A percentile compares a stretch with the other conserved stretches of the same genome.
Evolutionary conservation across 1,140 invertebrate species (phyloP).

Genomic region (Halesus radiatus): DNA sequence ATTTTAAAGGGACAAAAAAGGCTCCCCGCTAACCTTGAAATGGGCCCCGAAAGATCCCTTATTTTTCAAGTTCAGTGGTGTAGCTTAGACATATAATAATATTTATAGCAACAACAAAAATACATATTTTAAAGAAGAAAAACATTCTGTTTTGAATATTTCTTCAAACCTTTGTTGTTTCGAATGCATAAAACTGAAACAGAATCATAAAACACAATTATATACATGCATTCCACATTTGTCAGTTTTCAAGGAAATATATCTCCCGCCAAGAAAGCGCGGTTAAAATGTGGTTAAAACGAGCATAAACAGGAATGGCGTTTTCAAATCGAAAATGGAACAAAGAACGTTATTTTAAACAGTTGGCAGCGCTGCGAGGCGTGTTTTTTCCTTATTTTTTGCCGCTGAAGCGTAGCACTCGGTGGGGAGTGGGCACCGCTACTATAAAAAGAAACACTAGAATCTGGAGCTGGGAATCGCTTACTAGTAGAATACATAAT

Average conservation of each 20-base stretch:
- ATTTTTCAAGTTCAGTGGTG: conserved; percentile 28
- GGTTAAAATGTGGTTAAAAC: conserved; percentile 50
- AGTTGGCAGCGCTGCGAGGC: conserved; percentile 44
- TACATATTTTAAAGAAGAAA: no score
- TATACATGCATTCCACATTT: not conserved
- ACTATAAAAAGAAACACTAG: not conserved
- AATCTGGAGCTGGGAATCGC: no score
- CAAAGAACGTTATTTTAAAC: conserved; percentile 52
- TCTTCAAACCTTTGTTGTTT: not conserved
- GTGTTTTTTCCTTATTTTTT: conserved; percentile 29
- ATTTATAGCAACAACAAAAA: no score
- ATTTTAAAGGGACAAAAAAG: conserved; percentile 40
- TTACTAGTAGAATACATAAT: no score
- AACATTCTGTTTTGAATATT: not conserved
- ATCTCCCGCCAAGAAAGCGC: conserved; percentile 48
- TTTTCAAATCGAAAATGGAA: conserved; percentile 47
- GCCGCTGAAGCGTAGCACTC: conserved; percentile 2
- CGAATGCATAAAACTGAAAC: not conserved
- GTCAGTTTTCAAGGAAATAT: not conserved
- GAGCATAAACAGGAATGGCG: conserved; percentile 18
- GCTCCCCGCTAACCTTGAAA: conserved; percentile 41
- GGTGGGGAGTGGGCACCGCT: not conserved
- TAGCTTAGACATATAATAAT: not conserved
- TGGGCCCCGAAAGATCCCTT: conserved; percentile 20
- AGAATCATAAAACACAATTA: not conserved